Base-by-base conservation (phyloP, 2,797 vertebrate species). In the Macropodus opercularis region DNA sequence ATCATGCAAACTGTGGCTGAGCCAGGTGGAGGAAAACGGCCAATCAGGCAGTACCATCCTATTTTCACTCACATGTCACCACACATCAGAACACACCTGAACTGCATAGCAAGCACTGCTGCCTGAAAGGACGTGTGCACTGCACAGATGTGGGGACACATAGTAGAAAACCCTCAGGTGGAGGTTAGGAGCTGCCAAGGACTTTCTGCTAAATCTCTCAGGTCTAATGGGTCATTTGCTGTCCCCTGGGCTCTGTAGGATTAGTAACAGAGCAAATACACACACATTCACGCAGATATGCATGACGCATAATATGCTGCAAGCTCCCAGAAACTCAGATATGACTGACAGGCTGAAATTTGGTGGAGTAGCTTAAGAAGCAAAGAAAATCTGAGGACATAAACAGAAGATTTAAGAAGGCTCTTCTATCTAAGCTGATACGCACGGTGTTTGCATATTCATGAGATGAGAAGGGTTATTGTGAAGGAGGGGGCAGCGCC, bases 371-470 rank as follows among this genome's bases (percentile, higher is more conserved):
- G 42, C 58, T 78, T 69, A 72, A 59, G 44, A 53, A 36, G 56
- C 46, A 58, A 24, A 54, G 39, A 55, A 70, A 79, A 67, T 72
- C 46, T 19, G 22, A 36, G 27, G 38, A 64, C 49, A 70, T 70
- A 54, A 84, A 63, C 13, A 17, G 49, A 48, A 63, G 58, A 75
- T 72, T 84, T 66, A 79, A 72, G 54, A 71, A 72, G 56, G 23
- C 26, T 19, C 57, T 23, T 48, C 58, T 41, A 71, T 62, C 52
- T 56, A 59, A 65, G 72, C 66, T 77, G 66, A 83, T 74, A 57
- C 60, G 47, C 75, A 31, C 47, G 63, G 61, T 7, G 8, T 21
- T 41, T 77, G 77, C 69, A 84, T 81, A 82, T 87, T 88, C 77
- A 85, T 85, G 81, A 78, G 69, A 32, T 18, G 57, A 81, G 58